Evolutionary conservation across 1,140 invertebrate species (phyloP).

Genomic region (Lepidurus packardi): DNA sequence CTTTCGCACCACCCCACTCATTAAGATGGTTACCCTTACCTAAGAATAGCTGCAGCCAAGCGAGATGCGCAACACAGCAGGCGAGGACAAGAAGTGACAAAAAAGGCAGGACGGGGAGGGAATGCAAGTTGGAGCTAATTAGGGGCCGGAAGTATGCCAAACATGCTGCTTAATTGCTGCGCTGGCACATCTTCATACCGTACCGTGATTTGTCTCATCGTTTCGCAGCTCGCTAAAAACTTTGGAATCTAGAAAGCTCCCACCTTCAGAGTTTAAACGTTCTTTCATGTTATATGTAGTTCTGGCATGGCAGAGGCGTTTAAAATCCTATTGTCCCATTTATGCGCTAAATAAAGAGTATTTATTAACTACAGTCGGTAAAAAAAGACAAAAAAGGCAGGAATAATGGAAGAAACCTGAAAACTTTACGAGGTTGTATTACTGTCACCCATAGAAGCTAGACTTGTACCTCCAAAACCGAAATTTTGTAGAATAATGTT

Average conservation of each 20-base stretch:
- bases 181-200: conserved; percentile 20
- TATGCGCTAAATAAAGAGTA: too few species aligned
- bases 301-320: background rate
- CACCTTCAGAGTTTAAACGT: background rate
- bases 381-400: too few species aligned
- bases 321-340: background rate
- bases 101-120: background rate
- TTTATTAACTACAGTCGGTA: too few species aligned
- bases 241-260: background rate
- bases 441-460: too few species aligned
- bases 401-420: too few species aligned
- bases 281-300: background rate
- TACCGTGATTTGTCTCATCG: conserved; percentile 15
- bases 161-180: conserved; percentile 3
- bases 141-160: conserved; percentile 17
- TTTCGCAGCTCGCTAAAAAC: background rate
- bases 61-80: background rate
- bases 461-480: too few species aligned
- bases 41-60: conserved; percentile 9
- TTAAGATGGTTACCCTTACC: background rate
- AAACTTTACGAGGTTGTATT: too few species aligned
- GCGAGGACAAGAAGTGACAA: background rate
- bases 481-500: too few species aligned
- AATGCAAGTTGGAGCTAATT: conserved; percentile 8
- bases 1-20: background rate